phyloP scores from a whole-genome alignment of 2,113 vertebrate species.

The Ahaetulla prasina region DNA sequence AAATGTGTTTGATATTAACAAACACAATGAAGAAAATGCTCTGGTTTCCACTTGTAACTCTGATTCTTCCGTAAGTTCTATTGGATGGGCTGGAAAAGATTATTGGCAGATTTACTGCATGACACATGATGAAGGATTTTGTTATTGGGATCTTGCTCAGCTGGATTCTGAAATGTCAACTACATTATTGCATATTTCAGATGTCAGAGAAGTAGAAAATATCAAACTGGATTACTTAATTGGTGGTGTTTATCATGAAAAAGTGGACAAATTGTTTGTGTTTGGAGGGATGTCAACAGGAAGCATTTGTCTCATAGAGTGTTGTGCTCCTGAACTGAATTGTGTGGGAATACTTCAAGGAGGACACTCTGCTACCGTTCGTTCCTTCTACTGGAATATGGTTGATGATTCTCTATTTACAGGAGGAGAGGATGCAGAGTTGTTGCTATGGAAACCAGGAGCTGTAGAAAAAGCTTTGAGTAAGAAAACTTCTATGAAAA shows the following conservation, averaged over 20 bases:
- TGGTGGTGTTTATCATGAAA: constrained; percentile 81
- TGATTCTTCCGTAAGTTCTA: constrained; percentile 76
- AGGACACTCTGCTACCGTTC: constrained; percentile 78
- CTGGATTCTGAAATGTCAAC: constrained; percentile 80
- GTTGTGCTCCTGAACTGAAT: constrained; percentile 54
- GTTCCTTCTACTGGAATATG: constrained; percentile 83
- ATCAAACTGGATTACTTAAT: constrained; percentile 79
- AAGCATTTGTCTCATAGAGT: constrained; percentile 77
- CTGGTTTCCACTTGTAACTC: constrained; percentile 86
- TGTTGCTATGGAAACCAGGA: constrained; percentile 86
- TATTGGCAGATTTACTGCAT: constrained; percentile 80
- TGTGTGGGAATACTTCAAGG: constrained; percentile 69
- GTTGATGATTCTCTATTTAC: constrained; percentile 75
- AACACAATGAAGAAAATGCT: constrained; percentile 83
- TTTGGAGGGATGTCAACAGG: constrained; percentile 78
- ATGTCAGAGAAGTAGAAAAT: constrained; percentile 69
- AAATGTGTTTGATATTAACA: constrained; percentile 87
- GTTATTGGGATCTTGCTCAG: constrained; percentile 85
- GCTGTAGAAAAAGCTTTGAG: constrained; percentile 63
- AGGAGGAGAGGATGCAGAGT: constrained; percentile 87
- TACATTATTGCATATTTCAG: constrained; percentile 68
- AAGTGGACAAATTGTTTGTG: constrained; percentile 72
- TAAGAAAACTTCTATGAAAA: constrained; percentile 76
- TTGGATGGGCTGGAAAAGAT: constrained; percentile 81
- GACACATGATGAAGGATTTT: constrained; percentile 87